Evolutionary conservation across 2,888 invertebrate species (phyloP).

Genomic region (Litoditis marina): DNA sequence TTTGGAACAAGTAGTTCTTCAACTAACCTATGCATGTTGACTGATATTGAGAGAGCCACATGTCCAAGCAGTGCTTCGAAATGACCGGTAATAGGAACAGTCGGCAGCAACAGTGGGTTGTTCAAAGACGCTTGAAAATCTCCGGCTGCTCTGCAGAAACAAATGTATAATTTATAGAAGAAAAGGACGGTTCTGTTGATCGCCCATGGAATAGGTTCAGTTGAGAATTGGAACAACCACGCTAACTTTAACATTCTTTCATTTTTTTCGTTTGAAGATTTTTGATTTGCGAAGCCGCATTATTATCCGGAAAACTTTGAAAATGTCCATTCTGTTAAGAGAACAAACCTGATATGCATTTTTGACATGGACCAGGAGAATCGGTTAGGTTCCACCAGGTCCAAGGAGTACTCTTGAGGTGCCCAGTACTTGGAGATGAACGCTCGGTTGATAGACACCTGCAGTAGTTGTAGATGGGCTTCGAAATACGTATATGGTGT

Average conservation of each 20-base stretch:
- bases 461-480: background rate
- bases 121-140: slow-evolving; percentile 58
- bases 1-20: no score
- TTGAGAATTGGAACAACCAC: no score
- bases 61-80: slow-evolving; percentile 61
- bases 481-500: background rate
- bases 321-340: no score
- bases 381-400: slow-evolving; percentile 55
- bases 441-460: slow-evolving; percentile 58
- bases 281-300: no score
- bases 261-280: no score
- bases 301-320: no score
- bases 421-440: slow-evolving; percentile 60
- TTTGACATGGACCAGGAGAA: slow-evolving; percentile 61
- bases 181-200: background rate
- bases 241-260: no score
- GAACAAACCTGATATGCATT: slow-evolving; percentile 61
- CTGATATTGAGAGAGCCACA: slow-evolving; percentile 56
- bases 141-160: slow-evolving; percentile 54
- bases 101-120: slow-evolving; percentile 55
- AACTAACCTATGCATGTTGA: slow-evolving; percentile 50
- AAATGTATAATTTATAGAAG: background rate
- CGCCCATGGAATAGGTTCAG: no score
- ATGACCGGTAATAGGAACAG: slow-evolving; percentile 57
- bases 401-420: slow-evolving; percentile 58